Base-by-base conservation (phyloP, 2,888 invertebrate species). In the Dorcus parallelipipedus region DNA sequence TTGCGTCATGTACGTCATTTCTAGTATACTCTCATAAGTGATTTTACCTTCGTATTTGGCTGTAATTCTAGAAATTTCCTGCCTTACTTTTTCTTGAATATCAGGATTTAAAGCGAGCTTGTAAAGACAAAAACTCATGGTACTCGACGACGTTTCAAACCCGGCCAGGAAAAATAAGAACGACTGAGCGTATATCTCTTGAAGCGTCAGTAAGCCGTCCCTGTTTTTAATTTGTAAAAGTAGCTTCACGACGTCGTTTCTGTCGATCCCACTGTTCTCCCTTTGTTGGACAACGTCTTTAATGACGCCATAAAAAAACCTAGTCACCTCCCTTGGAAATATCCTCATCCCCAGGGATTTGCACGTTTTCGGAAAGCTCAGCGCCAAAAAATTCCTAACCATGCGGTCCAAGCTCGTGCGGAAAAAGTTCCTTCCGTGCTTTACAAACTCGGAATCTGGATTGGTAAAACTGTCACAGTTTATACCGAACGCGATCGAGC, bases 21-120 rank as follows among this genome's bases (percentile, higher is more conserved):
- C 78, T 56, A 69, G 68, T 54, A 80, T 64, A 1, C 78, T 73
- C 4, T 82, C 81, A 58, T 80, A 81, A 9, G 73, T 77, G 9
- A 81, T 62, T 57, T 75, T 60, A 0, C 76, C 75, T 3, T 74
- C 69, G 49, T 79, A 68, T 20, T 70, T 69, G 7, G 64, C 65
- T 14, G 79, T 57, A 1, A 77, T 75, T 0, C 53, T 61, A 1
- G 71, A 63, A 4, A 82, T 76, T 65, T 82, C 81, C 0, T 67
- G 54, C 9, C 78, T 67, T 1, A 78, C 58, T 42, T 70, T 78
- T 2, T 75, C 67, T 58, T 82, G 82, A 9, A 77, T 64, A 0
- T 73, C 69, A 42, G 69, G 71, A 62, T 78, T 64, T 3, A 64
- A 38, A 2, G 78, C 74, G 14, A 79, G 66, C 56, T 74, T 71